Evolutionary conservation across 2,797 vertebrate genomes (phyloP).

Genomic region (Eospalax fontanierii): DNA sequence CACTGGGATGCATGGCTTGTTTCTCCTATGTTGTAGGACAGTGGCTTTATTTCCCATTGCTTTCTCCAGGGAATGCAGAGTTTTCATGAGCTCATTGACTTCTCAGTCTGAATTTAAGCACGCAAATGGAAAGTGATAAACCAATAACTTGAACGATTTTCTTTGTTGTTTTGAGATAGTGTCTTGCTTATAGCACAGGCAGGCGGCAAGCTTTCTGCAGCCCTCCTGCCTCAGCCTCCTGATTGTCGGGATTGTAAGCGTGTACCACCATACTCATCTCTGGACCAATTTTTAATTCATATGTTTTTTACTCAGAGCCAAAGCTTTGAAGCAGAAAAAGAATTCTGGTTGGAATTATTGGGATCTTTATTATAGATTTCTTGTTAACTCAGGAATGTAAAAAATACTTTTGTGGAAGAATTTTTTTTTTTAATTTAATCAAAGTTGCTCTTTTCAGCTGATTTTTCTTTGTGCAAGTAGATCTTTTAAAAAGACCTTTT

Average conservation of each 20-base stretch:
- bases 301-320: background rate
- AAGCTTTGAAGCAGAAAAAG: background rate
- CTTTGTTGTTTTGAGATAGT: background rate
- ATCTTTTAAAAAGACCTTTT: background rate
- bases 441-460: slow-evolving; percentile 13
- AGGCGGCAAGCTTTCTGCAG: background rate
- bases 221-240: background rate
- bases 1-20: background rate
- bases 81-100: slow-evolving; percentile 37
- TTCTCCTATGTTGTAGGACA: slow-evolving; percentile 36
- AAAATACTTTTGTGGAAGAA: slow-evolving; percentile 53
- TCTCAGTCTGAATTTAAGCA: slow-evolving; percentile 58
- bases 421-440: background rate
- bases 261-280: background rate
- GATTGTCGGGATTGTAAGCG: background rate
- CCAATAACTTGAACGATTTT: background rate
- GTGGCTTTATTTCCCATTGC: background rate
- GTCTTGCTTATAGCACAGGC: background rate
- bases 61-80: slow-evolving; percentile 1
- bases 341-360: slow-evolving; percentile 27
- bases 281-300: slow-evolving; percentile 34
- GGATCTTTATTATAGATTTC: slow-evolving; percentile 22
- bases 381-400: slow-evolving; percentile 9
- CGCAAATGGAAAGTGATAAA: slow-evolving; percentile 30
- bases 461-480: slow-evolving; percentile 7